A percentile compares a stretch with the other conserved stretches of the same genome.
phyloP scores from a whole-genome alignment of 1,140 invertebrate species.

The Galendromus occidentalis region DNA sequence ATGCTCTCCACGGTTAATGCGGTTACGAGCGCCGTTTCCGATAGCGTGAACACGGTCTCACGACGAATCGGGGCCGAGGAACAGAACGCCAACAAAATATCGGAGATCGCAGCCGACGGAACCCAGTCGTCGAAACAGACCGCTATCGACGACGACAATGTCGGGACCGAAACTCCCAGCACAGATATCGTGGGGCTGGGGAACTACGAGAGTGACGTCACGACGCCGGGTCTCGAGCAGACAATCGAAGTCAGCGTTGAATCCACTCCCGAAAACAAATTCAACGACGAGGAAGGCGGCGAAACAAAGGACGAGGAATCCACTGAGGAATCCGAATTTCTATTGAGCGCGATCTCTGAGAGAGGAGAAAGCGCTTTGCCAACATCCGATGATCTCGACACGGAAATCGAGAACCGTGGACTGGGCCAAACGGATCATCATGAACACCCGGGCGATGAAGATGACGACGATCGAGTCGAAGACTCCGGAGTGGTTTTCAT shows the following conservation, averaged over 20 bases:
- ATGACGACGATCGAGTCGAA: not conserved
- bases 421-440: not conserved
- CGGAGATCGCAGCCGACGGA: not conserved
- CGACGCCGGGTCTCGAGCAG: not conserved
- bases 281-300: not conserved
- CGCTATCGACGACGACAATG: not conserved
- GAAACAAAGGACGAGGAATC: not conserved
- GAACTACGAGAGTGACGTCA: conserved; percentile 9
- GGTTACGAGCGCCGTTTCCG: not conserved
- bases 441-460: not conserved
- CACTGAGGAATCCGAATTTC: not conserved
- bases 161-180: not conserved
- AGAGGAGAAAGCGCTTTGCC: not conserved
- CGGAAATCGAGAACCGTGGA: not conserved
- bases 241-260: not conserved
- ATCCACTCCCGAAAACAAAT: not conserved
- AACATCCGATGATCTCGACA: not conserved
- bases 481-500: not conserved
- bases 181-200: not conserved
- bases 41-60: not conserved
- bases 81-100: not conserved
- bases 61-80: not conserved
- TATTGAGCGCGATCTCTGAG: not conserved
- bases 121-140: too few species aligned
- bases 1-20: not conserved